A percentile compares a stretch with the other conserved stretches of the same genome.
phyloP scores from a whole-genome alignment of 2,888 invertebrate genomes.

The Parapristionchus giblindavisi region DNA sequence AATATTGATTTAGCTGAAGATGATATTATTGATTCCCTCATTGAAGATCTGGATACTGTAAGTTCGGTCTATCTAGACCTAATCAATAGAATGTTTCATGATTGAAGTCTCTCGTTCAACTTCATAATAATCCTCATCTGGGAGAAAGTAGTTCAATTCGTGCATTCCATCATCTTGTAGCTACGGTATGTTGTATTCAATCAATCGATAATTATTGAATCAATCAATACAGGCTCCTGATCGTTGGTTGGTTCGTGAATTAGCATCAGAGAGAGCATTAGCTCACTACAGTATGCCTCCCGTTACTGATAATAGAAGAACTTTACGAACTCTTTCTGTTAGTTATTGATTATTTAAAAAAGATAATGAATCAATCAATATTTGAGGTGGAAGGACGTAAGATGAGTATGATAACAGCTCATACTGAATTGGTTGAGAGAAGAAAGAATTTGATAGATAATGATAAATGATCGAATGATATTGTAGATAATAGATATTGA shows the following conservation, averaged over 20 bases:
- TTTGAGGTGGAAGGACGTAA: constrained; percentile 52
- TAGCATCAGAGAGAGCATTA: constrained; percentile 45
- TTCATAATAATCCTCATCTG: constrained; percentile 13
- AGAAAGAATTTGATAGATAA: background rate
- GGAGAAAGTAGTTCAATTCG: background rate
- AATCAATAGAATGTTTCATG: background rate
- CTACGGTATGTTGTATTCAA: background rate
- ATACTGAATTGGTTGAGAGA: constrained; percentile 42
- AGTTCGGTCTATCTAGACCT: background rate
- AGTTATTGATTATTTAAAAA: background rate
- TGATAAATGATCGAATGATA: too few relatives aligned
- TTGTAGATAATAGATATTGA: too few relatives aligned
- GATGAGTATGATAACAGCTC: constrained; percentile 45
- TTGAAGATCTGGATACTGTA: constrained; percentile 45
- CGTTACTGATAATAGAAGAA: constrained; percentile 44
- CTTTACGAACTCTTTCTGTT: constrained; percentile 38
- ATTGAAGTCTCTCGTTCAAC: constrained; percentile 7
- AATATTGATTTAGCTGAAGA: constrained; percentile 50
- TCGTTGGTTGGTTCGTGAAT: constrained; percentile 46
- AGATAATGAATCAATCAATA: background rate
- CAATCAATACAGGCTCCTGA: constrained; percentile 44
- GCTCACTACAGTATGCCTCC: constrained; percentile 56
- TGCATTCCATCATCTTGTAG: constrained; percentile 26
- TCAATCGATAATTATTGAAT: background rate
- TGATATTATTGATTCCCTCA: constrained; percentile 46